Evolutionary conservation across 2,888 invertebrate genomes (phyloP), one percentile per base, ranked within the genome.

Genomic region (Spisula solida): DNA sequence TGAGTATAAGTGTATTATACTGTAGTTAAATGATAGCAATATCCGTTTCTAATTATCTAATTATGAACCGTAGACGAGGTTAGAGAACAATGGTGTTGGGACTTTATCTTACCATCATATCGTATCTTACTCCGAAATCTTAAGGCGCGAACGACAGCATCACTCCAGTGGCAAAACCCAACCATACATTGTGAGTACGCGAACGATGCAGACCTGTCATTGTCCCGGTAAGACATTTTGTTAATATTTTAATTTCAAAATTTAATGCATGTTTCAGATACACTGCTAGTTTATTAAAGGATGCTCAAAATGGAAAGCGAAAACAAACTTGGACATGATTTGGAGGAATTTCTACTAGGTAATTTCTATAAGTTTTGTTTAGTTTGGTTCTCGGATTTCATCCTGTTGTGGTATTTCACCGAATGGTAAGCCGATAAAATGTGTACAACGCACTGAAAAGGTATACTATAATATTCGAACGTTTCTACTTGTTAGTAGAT

Each of bases 191-290:
- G 25, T 6, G 5, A 31, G 2, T n/a, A 16, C 75, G 75, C 2
- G 31, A 75, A 34, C 12, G 16, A 75, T 75, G 75, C 75, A 75
- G 75, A 75, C 31, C 14, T 31, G 25, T 16, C 16, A 75, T 12
- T 31, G 34, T 34, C 29, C 18, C 12, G 75, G 75, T 75, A 75
- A 75, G 75, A 75, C 0, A 18, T 31, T 75, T 75, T 34, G 25
- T 75, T 5, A 34, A 75, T 31, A 18, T 75, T 75, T 75, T 16
- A 75, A 18, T 75, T 75, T 75, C 0, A 75, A 75, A 34, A 34
- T 34, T 75, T 75, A 75, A 75, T 75, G 75, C 75, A 75, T 75
- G 75, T 75, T 75, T 75, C 75, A 75, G 75, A 75, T 34, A 75
- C 6, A 70, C 29, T 31, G 41, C 2, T 41, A 41, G 41, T 41